A percentile compares a stretch with the other conserved stretches of the same genome.
phyloP scores from a whole-genome alignment of 2,797 vertebrate genomes.

The Momotus momota region DNA sequence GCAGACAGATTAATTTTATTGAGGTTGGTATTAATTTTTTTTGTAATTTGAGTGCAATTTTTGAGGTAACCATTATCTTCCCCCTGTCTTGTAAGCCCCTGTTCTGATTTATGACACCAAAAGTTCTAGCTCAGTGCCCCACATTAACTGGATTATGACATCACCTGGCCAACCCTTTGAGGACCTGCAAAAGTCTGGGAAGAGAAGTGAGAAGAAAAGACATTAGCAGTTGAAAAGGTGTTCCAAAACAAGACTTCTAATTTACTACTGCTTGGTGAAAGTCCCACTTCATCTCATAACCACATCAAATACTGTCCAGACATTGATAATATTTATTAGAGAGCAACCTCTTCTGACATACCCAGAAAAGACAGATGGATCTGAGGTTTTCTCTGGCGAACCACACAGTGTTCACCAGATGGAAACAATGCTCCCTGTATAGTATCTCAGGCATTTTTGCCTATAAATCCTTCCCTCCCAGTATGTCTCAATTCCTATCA shows the following conservation, averaged over 20 bases:
- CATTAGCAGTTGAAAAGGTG: neutral
- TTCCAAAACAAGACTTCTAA: neutral
- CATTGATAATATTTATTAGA: neutral
- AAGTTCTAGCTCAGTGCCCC: neutral
- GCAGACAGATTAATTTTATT: neutral
- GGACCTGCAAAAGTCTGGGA: neutral
- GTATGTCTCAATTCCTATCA: neutral
- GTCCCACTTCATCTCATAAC: neutral
- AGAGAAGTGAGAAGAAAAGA: neutral
- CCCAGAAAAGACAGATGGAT: slow-evolving; percentile 57
- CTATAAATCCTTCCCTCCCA: slow-evolving; percentile 28
- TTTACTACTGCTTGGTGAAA: neutral
- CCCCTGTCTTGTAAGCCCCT: neutral
- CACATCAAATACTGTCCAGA: neutral
- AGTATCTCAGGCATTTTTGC: slow-evolving; percentile 30
- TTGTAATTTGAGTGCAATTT: neutral
- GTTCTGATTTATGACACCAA: neutral
- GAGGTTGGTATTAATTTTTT: neutral
- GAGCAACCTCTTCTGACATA: neutral
- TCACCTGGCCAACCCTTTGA: neutral
- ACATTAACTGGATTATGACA: neutral
- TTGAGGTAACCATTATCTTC: neutral
- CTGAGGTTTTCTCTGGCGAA: slow-evolving; percentile 26
- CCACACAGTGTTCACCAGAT: slow-evolving; percentile 39
- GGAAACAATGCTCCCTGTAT: slow-evolving; percentile 45